These are phyloP conservation scores for Pelvicachromis taeniatus DNA, from an alignment of 2,113 vertebrate species.

Conservation along the genomic window DNA sequence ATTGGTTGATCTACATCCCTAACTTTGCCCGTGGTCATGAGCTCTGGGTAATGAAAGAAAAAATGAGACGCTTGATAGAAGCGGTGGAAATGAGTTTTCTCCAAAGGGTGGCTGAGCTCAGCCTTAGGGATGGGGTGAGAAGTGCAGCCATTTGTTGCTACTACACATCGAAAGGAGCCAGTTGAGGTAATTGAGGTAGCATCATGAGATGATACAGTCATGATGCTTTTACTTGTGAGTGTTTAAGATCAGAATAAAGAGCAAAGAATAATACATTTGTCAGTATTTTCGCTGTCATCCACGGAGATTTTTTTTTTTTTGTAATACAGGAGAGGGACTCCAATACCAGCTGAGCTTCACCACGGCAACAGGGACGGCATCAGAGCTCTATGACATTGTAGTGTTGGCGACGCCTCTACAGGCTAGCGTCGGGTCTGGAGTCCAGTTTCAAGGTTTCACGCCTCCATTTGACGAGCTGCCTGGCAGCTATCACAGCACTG, in stretches of 20 bases:
- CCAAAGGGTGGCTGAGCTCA: no score
- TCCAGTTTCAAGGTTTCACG: constrained; percentile 82
- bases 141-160: no score
- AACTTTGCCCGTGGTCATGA: no score
- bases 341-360: constrained; percentile 84
- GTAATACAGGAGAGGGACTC: constrained; percentile 74
- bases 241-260: neutral
- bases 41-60: neutral
- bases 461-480: constrained; percentile 70
- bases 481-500: constrained; percentile 81
- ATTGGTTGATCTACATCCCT: no score
- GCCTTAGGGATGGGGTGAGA: no score
- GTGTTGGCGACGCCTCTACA: constrained; percentile 87
- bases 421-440: constrained; percentile 66
- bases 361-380: constrained; percentile 62
- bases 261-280: neutral
- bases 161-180: no score
- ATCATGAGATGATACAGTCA: neutral
- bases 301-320: neutral
- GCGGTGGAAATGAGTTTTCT: no score
- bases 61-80: neutral
- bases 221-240: neutral
- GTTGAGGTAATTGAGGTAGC: neutral
- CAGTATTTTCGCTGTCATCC: neutral
- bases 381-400: constrained; percentile 86